A percentile compares a stretch with the other conserved stretches of the same genome.
Evolutionary conservation across 2,113 vertebrate genomes (phyloP).

Genomic region (Lepisosteus oculatus): DNA sequence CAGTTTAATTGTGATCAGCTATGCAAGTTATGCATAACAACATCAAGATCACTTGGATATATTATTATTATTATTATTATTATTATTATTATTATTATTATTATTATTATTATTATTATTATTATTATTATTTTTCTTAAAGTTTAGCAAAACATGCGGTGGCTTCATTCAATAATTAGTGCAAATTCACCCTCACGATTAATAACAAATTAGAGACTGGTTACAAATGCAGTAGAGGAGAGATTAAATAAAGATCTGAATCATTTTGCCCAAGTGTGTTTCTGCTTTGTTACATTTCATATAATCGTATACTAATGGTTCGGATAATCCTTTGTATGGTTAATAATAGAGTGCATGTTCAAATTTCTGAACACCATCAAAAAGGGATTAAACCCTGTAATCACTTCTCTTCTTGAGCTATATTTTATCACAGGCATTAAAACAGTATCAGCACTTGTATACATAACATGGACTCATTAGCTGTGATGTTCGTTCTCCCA

Average conservation of each 20-base stretch:
- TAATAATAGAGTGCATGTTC: not conserved
- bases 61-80: no score
- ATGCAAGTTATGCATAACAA: no score
- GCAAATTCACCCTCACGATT: no score
- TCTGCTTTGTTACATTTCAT: not conserved
- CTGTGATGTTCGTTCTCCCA: not conserved
- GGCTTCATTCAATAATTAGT: no score
- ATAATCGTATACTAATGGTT: not conserved
- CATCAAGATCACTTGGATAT: no score
- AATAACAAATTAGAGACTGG: no score
- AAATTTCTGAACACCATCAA: not conserved
- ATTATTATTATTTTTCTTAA: no score
- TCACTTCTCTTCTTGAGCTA: not conserved
- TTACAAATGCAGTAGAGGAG: not conserved
- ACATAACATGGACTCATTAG: conserved; percentile 2
- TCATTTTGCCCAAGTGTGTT: not conserved
- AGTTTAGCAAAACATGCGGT: no score
- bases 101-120: no score
- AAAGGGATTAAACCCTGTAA: conserved; percentile 4
- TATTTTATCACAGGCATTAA: no score
- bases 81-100: no score
- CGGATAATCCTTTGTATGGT: not conserved
- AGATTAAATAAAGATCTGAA: not conserved
- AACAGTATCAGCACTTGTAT: not conserved
- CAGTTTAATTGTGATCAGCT: no score